Conservation (phyloP, 2,113 vertebrate genomes). For the Notarius lentiginosus region DNA sequence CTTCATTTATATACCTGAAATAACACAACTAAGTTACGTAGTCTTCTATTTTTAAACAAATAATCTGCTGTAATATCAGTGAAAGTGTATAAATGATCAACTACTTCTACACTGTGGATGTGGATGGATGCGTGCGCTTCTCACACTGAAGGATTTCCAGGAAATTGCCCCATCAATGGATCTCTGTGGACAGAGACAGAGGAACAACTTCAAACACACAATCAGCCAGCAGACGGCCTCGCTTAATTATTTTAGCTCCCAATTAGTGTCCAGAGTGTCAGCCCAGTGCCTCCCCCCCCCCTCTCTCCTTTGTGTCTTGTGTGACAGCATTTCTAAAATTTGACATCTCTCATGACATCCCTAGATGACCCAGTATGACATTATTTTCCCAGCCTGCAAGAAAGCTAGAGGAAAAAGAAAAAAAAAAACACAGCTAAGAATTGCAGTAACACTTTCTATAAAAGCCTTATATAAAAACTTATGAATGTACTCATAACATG, state of each 20-base stretch:
- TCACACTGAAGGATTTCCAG: slow-evolving; percentile 27
- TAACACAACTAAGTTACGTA: background rate
- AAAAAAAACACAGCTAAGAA: background rate
- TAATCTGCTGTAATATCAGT: background rate
- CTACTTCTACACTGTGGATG: background rate
- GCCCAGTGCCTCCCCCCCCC: background rate
- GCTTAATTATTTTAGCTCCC: slow-evolving; percentile 52
- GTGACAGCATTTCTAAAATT: background rate
- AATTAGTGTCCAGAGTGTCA: slow-evolving; percentile 44
- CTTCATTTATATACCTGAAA: background rate
- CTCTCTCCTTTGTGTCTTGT: background rate
- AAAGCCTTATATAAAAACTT: too few species aligned
- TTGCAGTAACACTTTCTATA: background rate
- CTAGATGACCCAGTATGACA: background rate
- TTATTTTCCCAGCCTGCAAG: background rate
- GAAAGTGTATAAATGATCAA: background rate
- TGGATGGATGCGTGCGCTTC: background rate
- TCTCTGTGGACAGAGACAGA: slow-evolving; percentile 39
- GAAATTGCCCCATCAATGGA: slow-evolving; percentile 35
- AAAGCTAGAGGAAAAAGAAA: background rate
- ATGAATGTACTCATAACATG: background rate
- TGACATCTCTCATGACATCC: background rate
- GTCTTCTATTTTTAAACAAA: background rate
- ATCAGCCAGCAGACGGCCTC: slow-evolving; percentile 45
- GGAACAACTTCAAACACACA: slow-evolving; percentile 47